These are phyloP conservation scores for Papilio elwesi DNA, from an alignment of 2,888 invertebrate genomes.

Conservation along the genomic window DNA sequence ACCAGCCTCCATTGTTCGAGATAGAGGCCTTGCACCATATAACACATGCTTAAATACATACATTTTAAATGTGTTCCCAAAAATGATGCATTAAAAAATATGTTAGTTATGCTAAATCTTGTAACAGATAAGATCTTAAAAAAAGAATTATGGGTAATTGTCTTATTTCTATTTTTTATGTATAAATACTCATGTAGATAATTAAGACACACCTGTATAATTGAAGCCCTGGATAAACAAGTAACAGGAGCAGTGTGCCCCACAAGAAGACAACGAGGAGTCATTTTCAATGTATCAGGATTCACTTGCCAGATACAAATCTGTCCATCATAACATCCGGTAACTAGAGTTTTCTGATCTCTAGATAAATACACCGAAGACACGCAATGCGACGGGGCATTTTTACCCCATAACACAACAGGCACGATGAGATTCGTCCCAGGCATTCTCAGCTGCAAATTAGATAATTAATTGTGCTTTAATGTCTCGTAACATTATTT, in stretches of 20 bases:
- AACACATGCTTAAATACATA: no score
- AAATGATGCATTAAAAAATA: no score
- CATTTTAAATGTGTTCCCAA: no score
- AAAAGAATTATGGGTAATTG: no score
- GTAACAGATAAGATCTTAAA: no score
- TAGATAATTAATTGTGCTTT: no score
- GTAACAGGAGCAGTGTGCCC: slow-evolving; percentile 98
- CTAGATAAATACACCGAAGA: slow-evolving; percentile 96
- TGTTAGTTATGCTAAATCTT: no score
- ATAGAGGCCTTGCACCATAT: no score
- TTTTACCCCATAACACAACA: slow-evolving; percentile 98
- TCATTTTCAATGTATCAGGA: slow-evolving; percentile 93
- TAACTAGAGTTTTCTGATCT: slow-evolving; percentile 96
- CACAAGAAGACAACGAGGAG: slow-evolving; percentile 94
- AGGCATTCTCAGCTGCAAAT: slow-evolving; percentile 82
- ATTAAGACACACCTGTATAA: slow-evolving; percentile 74
- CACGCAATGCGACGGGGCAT: slow-evolving; percentile 98
- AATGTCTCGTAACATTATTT: background rate
- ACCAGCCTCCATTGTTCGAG: no score
- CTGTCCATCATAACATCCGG: slow-evolving; percentile 99
- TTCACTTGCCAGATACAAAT: slow-evolving; percentile 96
- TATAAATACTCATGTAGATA: slow-evolving; percentile 14
- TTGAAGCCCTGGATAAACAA: slow-evolving; percentile 93
- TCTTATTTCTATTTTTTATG: background rate
- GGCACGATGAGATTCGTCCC: slow-evolving; percentile 97